Evolutionary conservation across 1,140 invertebrate species (phyloP).

Genomic region (Dysdera silvatica): DNA sequence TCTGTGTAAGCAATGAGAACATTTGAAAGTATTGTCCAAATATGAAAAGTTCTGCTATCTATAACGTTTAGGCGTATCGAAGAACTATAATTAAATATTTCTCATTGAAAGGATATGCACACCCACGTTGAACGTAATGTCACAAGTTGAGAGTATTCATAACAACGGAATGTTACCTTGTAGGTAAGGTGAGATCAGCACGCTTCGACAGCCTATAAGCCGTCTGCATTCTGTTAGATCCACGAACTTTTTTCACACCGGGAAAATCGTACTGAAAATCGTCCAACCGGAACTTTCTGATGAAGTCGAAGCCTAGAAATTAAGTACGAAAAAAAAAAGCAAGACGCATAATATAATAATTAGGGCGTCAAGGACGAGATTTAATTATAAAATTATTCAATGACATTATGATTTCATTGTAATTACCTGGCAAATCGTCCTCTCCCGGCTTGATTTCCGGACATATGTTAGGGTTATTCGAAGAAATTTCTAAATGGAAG

Average conservation of each 20-base stretch:
- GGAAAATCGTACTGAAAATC: slow-evolving; percentile 52
- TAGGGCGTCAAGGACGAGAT: too few relatives aligned
- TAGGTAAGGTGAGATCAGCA: slow-evolving; percentile 59
- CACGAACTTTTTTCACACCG: slow-evolving; percentile 59
- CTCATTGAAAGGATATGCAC: too few relatives aligned
- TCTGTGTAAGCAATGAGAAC: too few relatives aligned
- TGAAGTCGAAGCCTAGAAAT: slow-evolving; percentile 58
- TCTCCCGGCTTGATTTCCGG: slow-evolving; percentile 32
- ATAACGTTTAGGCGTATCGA: too few relatives aligned
- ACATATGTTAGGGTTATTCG: slow-evolving; percentile 26
- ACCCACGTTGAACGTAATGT: too few relatives aligned
- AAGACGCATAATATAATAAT: too few relatives aligned
- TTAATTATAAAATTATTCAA: not conserved
- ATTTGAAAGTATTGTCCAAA: too few relatives aligned
- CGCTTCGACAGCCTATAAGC: slow-evolving; percentile 64
- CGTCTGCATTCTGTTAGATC: slow-evolving; percentile 63
- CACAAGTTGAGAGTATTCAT: too few relatives aligned
- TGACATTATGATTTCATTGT: not conserved
- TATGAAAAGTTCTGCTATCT: too few relatives aligned
- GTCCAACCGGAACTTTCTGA: slow-evolving; percentile 64
- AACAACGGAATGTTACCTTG: slow-evolving; percentile 51
- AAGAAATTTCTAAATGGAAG: slow-evolving; percentile 25
- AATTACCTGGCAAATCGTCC: slow-evolving; percentile 34
- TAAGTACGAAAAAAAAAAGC: not conserved
- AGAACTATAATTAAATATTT: too few relatives aligned